Evolutionary conservation across 2,113 vertebrate genomes (phyloP).

Genomic region (Chascanopsetta lugubris): DNA sequence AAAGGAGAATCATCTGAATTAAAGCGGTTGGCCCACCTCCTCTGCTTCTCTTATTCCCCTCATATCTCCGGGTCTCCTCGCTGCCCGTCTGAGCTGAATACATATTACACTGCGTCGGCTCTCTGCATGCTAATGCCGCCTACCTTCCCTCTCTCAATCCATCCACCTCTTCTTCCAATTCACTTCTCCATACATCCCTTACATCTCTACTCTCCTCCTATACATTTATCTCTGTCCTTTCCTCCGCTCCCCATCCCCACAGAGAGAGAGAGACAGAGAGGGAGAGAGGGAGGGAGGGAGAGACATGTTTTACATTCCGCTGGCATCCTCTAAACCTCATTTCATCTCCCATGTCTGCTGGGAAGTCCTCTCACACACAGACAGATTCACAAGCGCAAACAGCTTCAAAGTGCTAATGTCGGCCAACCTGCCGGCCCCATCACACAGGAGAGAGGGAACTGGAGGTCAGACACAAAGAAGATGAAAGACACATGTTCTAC

Average conservation of each 20-base stretch:
- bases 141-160: background rate
- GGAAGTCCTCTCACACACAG: slow-evolving; percentile 22
- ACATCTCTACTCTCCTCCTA: slow-evolving; percentile 42
- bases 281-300: background rate
- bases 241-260: slow-evolving; percentile 20
- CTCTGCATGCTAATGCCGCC: slow-evolving; percentile 38
- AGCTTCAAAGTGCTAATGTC: background rate
- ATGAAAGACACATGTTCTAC: background rate
- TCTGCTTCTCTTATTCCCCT: background rate
- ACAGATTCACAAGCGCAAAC: background rate
- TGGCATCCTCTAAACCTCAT: slow-evolving; percentile 54
- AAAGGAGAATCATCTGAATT: slow-evolving; percentile 4
- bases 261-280: background rate
- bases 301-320: slow-evolving; percentile 64
- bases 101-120: slow-evolving; percentile 16
- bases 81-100: slow-evolving; percentile 53
- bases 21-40: too few relatives aligned
- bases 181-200: slow-evolving; percentile 30
- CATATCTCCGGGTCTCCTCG: slow-evolving; percentile 14
- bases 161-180: slow-evolving; percentile 18
- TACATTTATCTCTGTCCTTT: slow-evolving; percentile 35
- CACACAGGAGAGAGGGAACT: background rate
- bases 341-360: slow-evolving; percentile 52
- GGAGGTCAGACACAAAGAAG: background rate
- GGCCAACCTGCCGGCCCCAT: slow-evolving; percentile 2